These are phyloP conservation scores for Zaprionus nigranus DNA, from an alignment of 1,140 invertebrate species.

Conservation along the genomic window DNA sequence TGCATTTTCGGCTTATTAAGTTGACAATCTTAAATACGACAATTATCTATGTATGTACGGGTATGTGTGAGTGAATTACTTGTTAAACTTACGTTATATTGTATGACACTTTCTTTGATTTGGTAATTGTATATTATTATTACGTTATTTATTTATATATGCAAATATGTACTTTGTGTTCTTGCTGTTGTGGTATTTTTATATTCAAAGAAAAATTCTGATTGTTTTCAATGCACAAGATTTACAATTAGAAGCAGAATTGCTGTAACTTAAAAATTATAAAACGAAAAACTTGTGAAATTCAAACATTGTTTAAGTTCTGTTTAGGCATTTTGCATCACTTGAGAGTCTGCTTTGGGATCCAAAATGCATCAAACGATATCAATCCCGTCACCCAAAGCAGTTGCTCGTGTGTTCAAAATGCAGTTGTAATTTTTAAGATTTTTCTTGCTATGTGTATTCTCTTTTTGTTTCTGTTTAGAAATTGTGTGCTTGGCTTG, in stretches of 20 bases:
- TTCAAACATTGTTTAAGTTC: constrained; percentile 36
- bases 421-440: constrained; percentile 75
- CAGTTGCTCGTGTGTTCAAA: constrained; percentile 22
- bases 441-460: constrained; percentile 58
- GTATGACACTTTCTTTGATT: constrained; percentile 52
- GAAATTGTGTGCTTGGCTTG: constrained; percentile 77
- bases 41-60: constrained; percentile 46
- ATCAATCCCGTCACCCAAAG: neutral
- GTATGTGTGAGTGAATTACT: constrained; percentile 14
- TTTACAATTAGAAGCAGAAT: constrained; percentile 85
- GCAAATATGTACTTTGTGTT: constrained; percentile 45
- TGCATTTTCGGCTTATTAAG: constrained; percentile 34
- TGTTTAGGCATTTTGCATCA: constrained; percentile 36
- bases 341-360: constrained; percentile 1
- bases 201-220: constrained; percentile 84
- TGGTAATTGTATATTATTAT: constrained; percentile 29
- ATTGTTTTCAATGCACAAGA: constrained; percentile 84
- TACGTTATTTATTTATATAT: constrained; percentile 43
- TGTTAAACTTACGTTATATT: constrained; percentile 62
- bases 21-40: constrained; percentile 59
- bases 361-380: neutral
- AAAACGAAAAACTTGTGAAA: constrained; percentile 59
- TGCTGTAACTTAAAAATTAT: constrained; percentile 84
- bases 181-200: constrained; percentile 51
- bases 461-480: constrained; percentile 43